A percentile compares a stretch with the other conserved stretches of the same genome.
phyloP scores from a whole-genome alignment of 2,113 vertebrate species.

The Dolichotis patagonum region DNA sequence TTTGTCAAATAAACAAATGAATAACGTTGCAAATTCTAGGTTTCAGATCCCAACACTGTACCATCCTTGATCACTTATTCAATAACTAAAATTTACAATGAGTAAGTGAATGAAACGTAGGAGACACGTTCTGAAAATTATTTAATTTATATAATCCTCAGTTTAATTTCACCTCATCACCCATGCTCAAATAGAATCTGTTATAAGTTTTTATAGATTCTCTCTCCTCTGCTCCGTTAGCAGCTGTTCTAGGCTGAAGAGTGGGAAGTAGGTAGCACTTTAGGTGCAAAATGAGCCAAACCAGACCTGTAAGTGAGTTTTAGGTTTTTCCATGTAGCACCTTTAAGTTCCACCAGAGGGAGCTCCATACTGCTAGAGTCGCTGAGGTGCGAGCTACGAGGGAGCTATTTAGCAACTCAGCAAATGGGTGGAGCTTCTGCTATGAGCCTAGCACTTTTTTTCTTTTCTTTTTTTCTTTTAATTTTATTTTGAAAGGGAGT shows the following conservation, averaged over 20 bases:
- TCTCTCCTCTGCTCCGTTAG: background rate
- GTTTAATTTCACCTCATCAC: background rate
- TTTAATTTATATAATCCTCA: background rate
- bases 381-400: background rate
- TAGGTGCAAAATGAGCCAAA: background rate
- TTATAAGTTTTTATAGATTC: background rate
- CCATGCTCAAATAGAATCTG: background rate
- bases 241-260: background rate
- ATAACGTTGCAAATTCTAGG: background rate
- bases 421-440: background rate
- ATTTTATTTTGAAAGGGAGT: too few species aligned
- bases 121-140: background rate
- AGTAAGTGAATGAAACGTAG: background rate
- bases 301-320: background rate
- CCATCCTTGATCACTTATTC: background rate
- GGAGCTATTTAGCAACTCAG: background rate
- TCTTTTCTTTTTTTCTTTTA: too few species aligned
- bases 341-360: slow-evolving; percentile 64
- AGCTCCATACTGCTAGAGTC: background rate
- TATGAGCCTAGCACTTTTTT: too few species aligned
- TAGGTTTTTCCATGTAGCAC: background rate
- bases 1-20: slow-evolving; percentile 37
- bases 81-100: background rate
- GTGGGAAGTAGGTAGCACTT: background rate
- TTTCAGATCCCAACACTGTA: background rate